Evolutionary conservation across 2,888 invertebrate genomes (phyloP).

Genomic region (Apeira syringaria): DNA sequence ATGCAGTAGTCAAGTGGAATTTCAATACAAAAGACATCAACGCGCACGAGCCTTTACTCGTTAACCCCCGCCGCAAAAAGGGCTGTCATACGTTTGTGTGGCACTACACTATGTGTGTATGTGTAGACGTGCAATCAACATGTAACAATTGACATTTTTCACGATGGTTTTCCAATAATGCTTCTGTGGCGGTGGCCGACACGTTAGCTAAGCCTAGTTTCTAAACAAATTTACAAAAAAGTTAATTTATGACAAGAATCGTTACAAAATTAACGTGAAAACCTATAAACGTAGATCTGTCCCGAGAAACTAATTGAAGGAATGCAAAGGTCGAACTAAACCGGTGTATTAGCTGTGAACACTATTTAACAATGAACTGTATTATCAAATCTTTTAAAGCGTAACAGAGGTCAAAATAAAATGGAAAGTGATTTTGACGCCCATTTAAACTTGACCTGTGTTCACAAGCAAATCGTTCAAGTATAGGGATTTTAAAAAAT

Average conservation of each 20-base stretch:
- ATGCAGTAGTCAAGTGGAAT: too few species aligned
- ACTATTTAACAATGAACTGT: slow-evolving; percentile 7
- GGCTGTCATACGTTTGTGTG: too few species aligned
- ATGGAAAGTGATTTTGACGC: neutral
- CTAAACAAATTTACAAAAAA: too few species aligned
- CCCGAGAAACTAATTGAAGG: neutral
- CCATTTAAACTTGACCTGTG: slow-evolving; percentile 7
- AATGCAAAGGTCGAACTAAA: slow-evolving; percentile 3
- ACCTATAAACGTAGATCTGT: neutral
- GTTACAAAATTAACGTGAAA: slow-evolving; percentile 6
- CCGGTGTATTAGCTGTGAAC: neutral
- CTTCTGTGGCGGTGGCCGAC: too few species aligned
- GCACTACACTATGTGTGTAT: too few species aligned
- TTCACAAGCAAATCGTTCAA: neutral
- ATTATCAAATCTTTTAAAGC: neutral
- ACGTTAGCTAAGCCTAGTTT: too few species aligned
- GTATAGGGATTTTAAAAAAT: neutral
- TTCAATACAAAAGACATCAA: too few species aligned
- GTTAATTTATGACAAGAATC: too few species aligned
- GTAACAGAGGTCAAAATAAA: slow-evolving; percentile 12
- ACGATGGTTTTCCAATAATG: too few species aligned
- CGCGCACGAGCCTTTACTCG: too few species aligned
- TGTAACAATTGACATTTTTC: too few species aligned
- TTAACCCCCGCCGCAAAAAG: neutral
- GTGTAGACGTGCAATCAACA: too few species aligned